These are phyloP conservation scores for Rhabdomys dilectus DNA, from an alignment of 2,113 vertebrate species.

Conservation along the genomic window DNA sequence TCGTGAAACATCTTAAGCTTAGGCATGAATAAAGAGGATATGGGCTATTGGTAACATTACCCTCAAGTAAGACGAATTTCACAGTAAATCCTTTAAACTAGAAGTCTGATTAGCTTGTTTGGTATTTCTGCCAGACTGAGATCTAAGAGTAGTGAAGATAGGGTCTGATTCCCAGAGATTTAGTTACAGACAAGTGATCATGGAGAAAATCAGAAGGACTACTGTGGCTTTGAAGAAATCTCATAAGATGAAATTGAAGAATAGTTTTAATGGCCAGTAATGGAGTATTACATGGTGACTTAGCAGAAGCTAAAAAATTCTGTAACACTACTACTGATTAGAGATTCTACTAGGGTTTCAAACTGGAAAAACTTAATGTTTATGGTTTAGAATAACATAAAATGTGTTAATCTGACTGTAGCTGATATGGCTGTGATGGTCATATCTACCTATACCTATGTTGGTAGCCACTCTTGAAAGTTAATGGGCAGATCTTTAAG, in stretches of 20 bases:
- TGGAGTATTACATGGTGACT: background rate
- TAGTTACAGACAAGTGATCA: background rate
- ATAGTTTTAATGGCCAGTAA: background rate
- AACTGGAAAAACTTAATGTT: background rate
- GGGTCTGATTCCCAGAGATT: background rate
- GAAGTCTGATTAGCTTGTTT: background rate
- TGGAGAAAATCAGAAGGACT: background rate
- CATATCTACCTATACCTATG: background rate
- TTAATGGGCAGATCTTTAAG: background rate
- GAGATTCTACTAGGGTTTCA: background rate
- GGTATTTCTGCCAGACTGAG: background rate
- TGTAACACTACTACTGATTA: background rate
- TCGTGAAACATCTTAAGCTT: background rate
- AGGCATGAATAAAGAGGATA: background rate
- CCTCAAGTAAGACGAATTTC: background rate
- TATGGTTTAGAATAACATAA: background rate
- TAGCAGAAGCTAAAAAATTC: background rate
- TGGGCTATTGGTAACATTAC: background rate
- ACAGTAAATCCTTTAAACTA: background rate
- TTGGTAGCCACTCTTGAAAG: background rate
- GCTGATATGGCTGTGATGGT: background rate
- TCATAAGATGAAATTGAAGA: background rate
- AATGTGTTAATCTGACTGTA: background rate
- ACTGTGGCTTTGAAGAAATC: background rate
- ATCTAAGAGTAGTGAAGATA: background rate